phyloP scores from a whole-genome alignment of 2,888 invertebrate genomes.

The Tupiocoris notatus region DNA sequence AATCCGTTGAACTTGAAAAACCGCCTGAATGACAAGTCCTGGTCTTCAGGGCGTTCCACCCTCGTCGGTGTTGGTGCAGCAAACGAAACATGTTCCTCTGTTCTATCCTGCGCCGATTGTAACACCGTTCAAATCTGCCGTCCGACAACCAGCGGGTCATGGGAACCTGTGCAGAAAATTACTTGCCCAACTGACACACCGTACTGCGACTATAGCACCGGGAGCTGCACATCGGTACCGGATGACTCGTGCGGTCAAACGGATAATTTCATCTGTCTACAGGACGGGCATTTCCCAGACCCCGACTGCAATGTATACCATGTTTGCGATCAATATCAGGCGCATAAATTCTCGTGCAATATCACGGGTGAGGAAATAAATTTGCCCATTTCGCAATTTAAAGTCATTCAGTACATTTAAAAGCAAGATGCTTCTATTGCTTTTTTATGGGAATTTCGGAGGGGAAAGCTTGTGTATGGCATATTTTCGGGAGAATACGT shows the following conservation, averaged over 20 bases:
- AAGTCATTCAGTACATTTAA: no score
- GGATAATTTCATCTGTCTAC: constrained; percentile 36
- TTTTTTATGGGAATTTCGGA: no score
- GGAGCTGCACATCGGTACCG: constrained; percentile 10
- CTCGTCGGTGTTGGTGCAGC: neutral
- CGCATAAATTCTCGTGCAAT: constrained; percentile 32
- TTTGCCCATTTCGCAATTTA: no score
- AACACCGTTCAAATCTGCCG: constrained; percentile 20
- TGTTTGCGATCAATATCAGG: constrained; percentile 17
- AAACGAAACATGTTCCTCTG: neutral
- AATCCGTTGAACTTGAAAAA: neutral
- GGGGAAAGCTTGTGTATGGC: no score
- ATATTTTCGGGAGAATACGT: no score
- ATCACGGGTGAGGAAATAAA: neutral
- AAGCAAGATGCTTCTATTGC: no score
- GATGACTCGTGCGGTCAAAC: constrained; percentile 16
- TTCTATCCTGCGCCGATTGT: constrained; percentile 32
- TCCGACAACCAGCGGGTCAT: neutral
- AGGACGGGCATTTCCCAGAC: constrained; percentile 29
- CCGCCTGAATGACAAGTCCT: constrained; percentile 10
- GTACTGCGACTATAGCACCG: constrained; percentile 27
- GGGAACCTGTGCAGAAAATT: neutral
- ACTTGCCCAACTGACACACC: neutral
- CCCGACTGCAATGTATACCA: constrained; percentile 22
- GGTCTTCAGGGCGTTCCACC: neutral